Percentiles rank a stretch among this genome's conserved stretches.
Conservation (phyloP, 2,797 vertebrate genomes). For the Arnoldichthys spilopterus region DNA sequence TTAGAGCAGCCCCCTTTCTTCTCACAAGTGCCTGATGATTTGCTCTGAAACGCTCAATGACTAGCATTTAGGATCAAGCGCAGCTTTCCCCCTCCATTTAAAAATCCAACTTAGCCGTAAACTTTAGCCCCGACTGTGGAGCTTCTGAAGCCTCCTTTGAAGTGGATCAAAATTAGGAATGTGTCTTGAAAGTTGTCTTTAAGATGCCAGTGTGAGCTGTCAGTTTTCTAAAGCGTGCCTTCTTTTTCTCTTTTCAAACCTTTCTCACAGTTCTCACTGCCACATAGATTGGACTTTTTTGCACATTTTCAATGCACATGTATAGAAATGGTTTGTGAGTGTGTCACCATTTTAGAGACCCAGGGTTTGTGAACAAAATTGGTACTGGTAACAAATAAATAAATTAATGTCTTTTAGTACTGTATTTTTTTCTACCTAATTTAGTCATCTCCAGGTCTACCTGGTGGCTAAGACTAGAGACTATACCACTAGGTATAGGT, state of each 20-base stretch:
- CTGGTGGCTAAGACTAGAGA: too few species aligned
- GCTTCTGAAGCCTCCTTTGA: constrained; percentile 51
- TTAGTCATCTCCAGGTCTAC: too few species aligned
- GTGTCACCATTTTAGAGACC: too few species aligned
- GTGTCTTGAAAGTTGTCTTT: constrained; percentile 40
- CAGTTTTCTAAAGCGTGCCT: constrained; percentile 16
- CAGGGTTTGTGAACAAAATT: too few species aligned
- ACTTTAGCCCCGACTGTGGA: constrained; percentile 20
- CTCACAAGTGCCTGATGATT: constrained; percentile 39
- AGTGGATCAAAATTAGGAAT: constrained; percentile 39
- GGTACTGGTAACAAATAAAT: too few species aligned
- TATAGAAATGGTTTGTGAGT: background rate
- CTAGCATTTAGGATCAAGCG: constrained; percentile 41
- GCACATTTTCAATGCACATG: too few species aligned
- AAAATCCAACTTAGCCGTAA: constrained; percentile 21
- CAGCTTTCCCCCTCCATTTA: constrained; percentile 27
- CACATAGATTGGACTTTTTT: background rate
- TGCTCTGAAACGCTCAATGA: constrained; percentile 26
- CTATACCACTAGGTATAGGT: too few species aligned
- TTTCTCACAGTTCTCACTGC: background rate
- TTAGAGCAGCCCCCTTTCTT: constrained; percentile 30
- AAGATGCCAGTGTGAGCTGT: constrained; percentile 34
- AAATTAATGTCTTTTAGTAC: too few species aligned
- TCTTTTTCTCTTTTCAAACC: background rate
- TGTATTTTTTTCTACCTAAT: too few species aligned